These are phyloP conservation scores for Copsychus sechellarum DNA, from an alignment of 2,113 vertebrate genomes.

Conservation along the genomic window DNA sequence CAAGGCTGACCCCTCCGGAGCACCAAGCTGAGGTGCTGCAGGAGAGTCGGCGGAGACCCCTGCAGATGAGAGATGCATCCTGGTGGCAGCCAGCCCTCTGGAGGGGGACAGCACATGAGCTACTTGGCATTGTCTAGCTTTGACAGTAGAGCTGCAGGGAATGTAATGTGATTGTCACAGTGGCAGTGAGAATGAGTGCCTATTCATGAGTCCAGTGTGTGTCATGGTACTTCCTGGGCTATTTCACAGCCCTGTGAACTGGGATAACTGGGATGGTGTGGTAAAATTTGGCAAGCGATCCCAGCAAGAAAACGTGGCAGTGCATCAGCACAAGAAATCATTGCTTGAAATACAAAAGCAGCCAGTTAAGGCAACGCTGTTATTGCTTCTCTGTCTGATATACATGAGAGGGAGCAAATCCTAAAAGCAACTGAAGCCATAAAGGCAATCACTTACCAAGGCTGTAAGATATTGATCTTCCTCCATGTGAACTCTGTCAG, in stretches of 20 bases:
- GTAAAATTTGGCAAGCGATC: neutral
- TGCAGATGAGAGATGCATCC: neutral
- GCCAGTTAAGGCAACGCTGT: neutral
- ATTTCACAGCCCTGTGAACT: neutral
- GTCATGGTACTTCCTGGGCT: neutral
- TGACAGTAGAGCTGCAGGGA: neutral
- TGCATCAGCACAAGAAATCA: neutral
- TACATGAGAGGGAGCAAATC: conserved; percentile 25
- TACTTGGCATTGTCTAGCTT: neutral
- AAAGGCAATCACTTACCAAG: conserved; percentile 22
- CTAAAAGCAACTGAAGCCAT: conserved; percentile 23
- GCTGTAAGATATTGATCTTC: conserved; percentile 53
- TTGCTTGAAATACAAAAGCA: conserved; percentile 24
- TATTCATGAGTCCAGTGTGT: neutral
- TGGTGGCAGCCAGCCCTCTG: neutral
- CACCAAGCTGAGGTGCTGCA: neutral
- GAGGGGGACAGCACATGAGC: neutral
- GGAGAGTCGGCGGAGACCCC: neutral
- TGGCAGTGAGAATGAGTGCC: neutral
- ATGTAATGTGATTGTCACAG: neutral
- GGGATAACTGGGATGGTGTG: neutral
- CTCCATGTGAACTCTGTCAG: neutral
- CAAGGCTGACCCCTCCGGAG: neutral
- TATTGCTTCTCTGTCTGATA: neutral
- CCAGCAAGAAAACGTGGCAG: neutral